Evolutionary conservation across 2,113 vertebrate species (phyloP).

Genomic region (Tiliqua scincoides): DNA sequence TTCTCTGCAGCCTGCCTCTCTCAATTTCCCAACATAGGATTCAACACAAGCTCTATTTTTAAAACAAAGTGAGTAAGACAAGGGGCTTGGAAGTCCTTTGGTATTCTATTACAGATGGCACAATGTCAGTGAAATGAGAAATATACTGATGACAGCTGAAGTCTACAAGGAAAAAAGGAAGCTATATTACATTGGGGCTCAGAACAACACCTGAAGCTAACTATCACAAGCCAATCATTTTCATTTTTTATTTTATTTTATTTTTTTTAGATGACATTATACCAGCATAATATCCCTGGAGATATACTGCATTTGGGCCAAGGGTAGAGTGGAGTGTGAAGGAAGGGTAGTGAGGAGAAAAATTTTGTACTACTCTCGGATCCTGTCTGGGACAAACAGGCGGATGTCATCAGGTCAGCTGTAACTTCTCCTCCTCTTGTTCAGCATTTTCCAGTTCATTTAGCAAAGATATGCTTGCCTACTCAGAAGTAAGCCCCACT

Average conservation of each 20-base stretch:
- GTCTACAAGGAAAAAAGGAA: background rate
- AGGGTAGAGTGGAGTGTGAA: background rate
- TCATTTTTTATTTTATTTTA: background rate
- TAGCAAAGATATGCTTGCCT: background rate
- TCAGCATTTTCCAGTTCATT: background rate
- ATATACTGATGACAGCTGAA: background rate
- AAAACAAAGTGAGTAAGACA: conserved; percentile 19
- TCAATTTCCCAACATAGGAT: conserved; percentile 36
- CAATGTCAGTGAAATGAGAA: background rate
- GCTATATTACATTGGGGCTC: background rate
- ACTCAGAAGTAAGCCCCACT: no score
- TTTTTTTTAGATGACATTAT: background rate
- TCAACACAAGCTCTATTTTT: conserved; percentile 36
- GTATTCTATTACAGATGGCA: background rate
- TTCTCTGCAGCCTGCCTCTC: conserved; percentile 23
- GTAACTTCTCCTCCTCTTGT: background rate
- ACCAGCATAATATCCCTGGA: background rate
- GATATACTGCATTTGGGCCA: background rate
- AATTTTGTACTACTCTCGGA: background rate
- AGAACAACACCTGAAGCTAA: background rate
- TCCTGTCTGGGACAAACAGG: background rate
- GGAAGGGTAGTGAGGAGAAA: background rate
- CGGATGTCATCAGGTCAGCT: background rate
- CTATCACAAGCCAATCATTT: background rate
- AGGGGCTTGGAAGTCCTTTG: conserved; percentile 17